Percentiles rank a stretch among this genome's conserved stretches.
Conservation (phyloP, 2,888 invertebrate genomes). For the Harpalus rufipes region DNA sequence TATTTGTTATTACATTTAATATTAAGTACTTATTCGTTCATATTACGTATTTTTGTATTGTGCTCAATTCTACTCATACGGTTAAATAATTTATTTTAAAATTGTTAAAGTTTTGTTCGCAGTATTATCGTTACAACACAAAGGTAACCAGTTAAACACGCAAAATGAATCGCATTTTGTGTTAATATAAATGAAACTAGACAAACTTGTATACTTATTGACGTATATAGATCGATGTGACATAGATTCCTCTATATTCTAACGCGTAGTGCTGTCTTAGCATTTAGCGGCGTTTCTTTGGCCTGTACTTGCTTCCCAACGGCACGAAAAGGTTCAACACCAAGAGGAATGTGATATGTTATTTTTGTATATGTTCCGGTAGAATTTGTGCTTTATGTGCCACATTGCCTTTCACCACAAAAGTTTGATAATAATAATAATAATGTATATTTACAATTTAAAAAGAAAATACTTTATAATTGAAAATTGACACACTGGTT, state of each 20-base stretch:
- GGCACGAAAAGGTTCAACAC: slow-evolving; percentile 31
- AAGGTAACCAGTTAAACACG: slow-evolving; percentile 43
- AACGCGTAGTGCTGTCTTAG: slow-evolving; percentile 33
- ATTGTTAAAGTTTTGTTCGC: slow-evolving; percentile 60
- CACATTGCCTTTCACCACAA: slow-evolving; percentile 66
- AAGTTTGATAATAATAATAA: slow-evolving; percentile 55
- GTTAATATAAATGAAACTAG: slow-evolving; percentile 9
- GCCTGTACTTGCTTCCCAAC: slow-evolving; percentile 60
- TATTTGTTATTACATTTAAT: slow-evolving; percentile 48
- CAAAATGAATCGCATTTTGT: not conserved
- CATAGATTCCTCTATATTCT: slow-evolving; percentile 30
- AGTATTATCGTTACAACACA: slow-evolving; percentile 63
- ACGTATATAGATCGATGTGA: slow-evolving; percentile 35
- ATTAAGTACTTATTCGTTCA: slow-evolving; percentile 64
- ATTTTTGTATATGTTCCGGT: slow-evolving; percentile 57
- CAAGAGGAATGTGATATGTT: slow-evolving; percentile 60
- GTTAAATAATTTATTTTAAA: slow-evolving; percentile 62
- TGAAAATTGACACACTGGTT: slow-evolving; percentile 10
- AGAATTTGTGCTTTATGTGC: slow-evolving; percentile 63
- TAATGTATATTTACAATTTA: slow-evolving; percentile 13
- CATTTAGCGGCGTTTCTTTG: slow-evolving; percentile 32
- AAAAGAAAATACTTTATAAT: slow-evolving; percentile 17
- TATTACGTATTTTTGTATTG: slow-evolving; percentile 66
- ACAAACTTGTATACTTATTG: slow-evolving; percentile 26
- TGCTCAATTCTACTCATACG: slow-evolving; percentile 63